phyloP scores from a whole-genome alignment of 2,888 invertebrate genomes.

The Stenolophus ochropezus region DNA sequence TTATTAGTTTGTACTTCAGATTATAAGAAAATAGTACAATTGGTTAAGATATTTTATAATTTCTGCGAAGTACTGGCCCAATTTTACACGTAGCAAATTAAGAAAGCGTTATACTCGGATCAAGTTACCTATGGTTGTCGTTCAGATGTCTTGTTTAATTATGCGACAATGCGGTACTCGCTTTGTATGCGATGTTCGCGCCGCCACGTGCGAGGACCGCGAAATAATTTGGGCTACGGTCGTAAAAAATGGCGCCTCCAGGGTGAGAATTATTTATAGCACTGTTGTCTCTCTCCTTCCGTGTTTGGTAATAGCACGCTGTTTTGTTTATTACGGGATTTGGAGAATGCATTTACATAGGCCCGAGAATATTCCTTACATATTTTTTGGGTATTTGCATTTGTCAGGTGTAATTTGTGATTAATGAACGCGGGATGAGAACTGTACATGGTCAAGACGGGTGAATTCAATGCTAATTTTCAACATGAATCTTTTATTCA shows the following conservation, averaged over 20 bases:
- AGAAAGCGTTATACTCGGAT: constrained; percentile 12
- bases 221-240: constrained; percentile 33
- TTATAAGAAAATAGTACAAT: too few relatives aligned
- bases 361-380: not conserved
- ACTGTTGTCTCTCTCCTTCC: constrained; percentile 30
- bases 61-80: too few relatives aligned
- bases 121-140: constrained; percentile 13
- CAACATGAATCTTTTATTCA: constrained; percentile 10
- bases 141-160: constrained; percentile 48
- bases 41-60: too few relatives aligned
- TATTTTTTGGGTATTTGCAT: constrained; percentile 32
- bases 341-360: constrained; percentile 40
- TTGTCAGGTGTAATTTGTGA: constrained; percentile 32
- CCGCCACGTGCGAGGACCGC: constrained; percentile 27
- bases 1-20: too few relatives aligned
- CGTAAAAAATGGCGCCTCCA: constrained; percentile 42
- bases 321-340: constrained; percentile 30
- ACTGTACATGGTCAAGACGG: constrained; percentile 17
- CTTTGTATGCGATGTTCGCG: constrained; percentile 44
- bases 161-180: constrained; percentile 42
- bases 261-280: constrained; percentile 38
- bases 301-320: constrained; percentile 21
- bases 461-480: constrained; percentile 15
- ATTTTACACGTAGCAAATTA: too few relatives aligned
- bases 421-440: not conserved